Evolutionary conservation across 2,113 vertebrate species (phyloP).

Genomic region (Himantopus leucocephalus): DNA sequence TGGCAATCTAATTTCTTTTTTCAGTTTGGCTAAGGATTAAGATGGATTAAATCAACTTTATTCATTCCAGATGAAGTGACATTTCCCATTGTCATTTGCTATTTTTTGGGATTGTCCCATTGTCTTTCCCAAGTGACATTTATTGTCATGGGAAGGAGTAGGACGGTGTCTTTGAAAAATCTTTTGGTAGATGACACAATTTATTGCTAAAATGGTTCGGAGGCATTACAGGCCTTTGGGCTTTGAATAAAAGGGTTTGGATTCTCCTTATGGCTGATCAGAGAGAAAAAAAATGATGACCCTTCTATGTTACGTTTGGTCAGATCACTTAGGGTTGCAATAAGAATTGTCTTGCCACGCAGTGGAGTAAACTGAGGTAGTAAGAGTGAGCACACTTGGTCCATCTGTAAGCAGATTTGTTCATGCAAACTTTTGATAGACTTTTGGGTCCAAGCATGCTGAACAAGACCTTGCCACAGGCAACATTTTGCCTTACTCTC

Average conservation of each 20-base stretch:
- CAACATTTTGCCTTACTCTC: neutral
- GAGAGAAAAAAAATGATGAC: neutral
- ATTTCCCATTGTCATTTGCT: too few relatives aligned
- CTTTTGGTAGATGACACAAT: neutral
- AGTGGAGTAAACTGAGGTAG: neutral
- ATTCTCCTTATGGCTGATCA: neutral
- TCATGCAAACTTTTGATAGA: neutral
- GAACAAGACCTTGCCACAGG: neutral
- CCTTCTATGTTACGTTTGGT: neutral
- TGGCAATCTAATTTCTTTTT: neutral
- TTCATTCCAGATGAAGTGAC: neutral
- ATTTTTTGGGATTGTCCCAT: too few relatives aligned
- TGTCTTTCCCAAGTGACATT: neutral
- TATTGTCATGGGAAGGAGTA: neutral
- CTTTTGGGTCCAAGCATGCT: neutral
- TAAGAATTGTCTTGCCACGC: neutral
- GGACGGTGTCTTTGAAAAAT: neutral
- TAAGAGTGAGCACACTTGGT: neutral
- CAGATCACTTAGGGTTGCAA: neutral
- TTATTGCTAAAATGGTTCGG: neutral
- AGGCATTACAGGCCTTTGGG: neutral
- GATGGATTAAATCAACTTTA: constrained; percentile 3
- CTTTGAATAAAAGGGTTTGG: neutral
- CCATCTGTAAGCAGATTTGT: neutral
- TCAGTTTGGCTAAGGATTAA: neutral